Conservation (phyloP, 2,113 vertebrate species). For the Turnix velox region DNA sequence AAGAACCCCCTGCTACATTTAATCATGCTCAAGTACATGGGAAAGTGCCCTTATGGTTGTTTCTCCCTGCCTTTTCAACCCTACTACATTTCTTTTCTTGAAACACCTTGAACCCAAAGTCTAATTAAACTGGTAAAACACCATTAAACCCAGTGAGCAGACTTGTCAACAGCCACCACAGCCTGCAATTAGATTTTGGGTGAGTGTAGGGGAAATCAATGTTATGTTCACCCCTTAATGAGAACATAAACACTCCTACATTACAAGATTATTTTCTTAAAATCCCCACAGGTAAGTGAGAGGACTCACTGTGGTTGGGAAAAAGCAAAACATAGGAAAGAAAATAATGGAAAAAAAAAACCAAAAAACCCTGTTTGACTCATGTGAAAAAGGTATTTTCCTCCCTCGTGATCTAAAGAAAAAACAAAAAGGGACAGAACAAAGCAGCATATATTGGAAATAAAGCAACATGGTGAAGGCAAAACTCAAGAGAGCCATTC, state of each 20-base stretch:
- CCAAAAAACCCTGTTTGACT: background rate
- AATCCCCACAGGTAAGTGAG: background rate
- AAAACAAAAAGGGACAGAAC: background rate
- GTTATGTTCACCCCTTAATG: background rate
- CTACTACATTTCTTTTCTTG: conserved; percentile 23
- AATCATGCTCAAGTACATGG: conserved; percentile 66
- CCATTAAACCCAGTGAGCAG: conserved; percentile 13
- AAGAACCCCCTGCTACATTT: conserved; percentile 67
- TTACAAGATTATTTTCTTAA: conserved; percentile 53
- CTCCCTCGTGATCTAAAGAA: background rate
- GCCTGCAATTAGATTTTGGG: conserved; percentile 41
- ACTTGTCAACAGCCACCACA: conserved; percentile 23
- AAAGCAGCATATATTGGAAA: background rate
- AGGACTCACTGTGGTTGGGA: background rate
- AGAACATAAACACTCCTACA: conserved; percentile 12
- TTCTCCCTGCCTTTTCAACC: conserved; percentile 33
- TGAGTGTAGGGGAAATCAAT: background rate
- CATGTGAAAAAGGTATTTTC: background rate
- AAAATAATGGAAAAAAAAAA: background rate
- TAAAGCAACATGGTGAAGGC: background rate
- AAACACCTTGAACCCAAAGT: conserved; percentile 30
- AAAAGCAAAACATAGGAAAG: background rate
- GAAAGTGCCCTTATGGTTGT: conserved; percentile 45
- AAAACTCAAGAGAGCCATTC: background rate
- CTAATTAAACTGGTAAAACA: conserved; percentile 57